These are phyloP conservation scores for Verasper variegatus DNA, from an alignment of 2,113 vertebrate genomes.

Conservation along the genomic window DNA sequence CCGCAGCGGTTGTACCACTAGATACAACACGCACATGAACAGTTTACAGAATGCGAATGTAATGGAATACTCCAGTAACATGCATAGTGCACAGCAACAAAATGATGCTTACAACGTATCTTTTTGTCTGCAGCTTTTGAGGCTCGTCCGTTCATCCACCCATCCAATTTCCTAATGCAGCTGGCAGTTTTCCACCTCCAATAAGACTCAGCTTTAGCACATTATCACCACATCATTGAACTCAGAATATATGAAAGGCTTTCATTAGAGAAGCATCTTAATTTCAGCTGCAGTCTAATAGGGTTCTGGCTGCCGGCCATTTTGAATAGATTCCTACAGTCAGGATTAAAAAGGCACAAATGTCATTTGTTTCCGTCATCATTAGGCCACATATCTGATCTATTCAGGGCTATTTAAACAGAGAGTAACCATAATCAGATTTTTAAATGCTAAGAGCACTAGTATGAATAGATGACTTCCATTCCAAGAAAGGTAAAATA, in stretches of 20 bases:
- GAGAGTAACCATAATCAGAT: not conserved
- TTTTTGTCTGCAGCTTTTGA: not conserved
- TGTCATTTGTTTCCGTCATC: constrained; percentile 1
- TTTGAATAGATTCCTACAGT: constrained; percentile 30
- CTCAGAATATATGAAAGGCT: constrained; percentile 22
- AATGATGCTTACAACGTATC: too few species aligned
- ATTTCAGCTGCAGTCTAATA: constrained; percentile 44
- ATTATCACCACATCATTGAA: constrained; percentile 56
- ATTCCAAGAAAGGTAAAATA: not conserved
- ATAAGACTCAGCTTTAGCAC: constrained; percentile 25
- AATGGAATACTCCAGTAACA: not conserved
- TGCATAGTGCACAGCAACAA: too few species aligned
- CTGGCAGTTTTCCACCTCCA: constrained; percentile 43
- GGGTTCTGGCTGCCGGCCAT: not conserved
- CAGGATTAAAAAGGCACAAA: constrained; percentile 21
- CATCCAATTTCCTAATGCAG: constrained; percentile 16
- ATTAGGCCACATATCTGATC: constrained; percentile 19
- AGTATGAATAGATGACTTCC: not conserved
- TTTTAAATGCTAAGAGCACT: not conserved
- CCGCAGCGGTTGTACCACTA: too few species aligned
- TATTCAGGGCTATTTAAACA: not conserved
- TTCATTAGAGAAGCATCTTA: constrained; percentile 42
- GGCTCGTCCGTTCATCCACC: not conserved
- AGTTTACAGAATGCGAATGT: too few species aligned
- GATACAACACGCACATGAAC: too few species aligned